Evolutionary conservation across 2,113 vertebrate species (phyloP).

Genomic region (Rhinoderma darwinii): DNA sequence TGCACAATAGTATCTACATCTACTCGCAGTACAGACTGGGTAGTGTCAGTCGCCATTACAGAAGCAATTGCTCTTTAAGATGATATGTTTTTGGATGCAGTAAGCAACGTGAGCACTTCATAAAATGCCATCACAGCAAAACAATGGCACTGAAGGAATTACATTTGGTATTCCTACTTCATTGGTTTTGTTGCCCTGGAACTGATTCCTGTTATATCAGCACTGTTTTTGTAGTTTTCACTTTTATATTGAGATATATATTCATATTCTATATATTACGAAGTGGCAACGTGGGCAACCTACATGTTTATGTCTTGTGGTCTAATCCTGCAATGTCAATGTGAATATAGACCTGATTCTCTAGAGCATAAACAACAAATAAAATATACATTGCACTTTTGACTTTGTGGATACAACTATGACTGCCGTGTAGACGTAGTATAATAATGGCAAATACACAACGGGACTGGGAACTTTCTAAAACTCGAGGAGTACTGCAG

Average conservation of each 20-base stretch:
- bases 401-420: no score
- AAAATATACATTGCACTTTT: no score
- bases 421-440: no score
- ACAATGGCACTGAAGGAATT: not conserved
- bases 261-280: not conserved
- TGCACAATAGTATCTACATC: not conserved
- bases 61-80: not conserved
- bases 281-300: not conserved
- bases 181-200: not conserved
- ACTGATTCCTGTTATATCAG: conserved; percentile 1
- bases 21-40: not conserved
- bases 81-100: not conserved
- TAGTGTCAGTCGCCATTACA: not conserved
- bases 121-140: not conserved
- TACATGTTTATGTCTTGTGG: not conserved
- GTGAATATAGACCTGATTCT: no score
- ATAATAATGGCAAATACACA: no score
- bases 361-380: no score
- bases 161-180: conserved; percentile 15
- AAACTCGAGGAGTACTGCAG: no score
- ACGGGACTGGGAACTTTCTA: no score
- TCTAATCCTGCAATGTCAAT: no score
- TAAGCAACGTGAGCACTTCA: not conserved
- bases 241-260: not conserved
- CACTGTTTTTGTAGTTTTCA: not conserved